Percentiles rank a stretch among this genome's conserved stretches.
phyloP scores from a whole-genome alignment of 2,797 vertebrate genomes.

The Sphenodon punctatus region DNA sequence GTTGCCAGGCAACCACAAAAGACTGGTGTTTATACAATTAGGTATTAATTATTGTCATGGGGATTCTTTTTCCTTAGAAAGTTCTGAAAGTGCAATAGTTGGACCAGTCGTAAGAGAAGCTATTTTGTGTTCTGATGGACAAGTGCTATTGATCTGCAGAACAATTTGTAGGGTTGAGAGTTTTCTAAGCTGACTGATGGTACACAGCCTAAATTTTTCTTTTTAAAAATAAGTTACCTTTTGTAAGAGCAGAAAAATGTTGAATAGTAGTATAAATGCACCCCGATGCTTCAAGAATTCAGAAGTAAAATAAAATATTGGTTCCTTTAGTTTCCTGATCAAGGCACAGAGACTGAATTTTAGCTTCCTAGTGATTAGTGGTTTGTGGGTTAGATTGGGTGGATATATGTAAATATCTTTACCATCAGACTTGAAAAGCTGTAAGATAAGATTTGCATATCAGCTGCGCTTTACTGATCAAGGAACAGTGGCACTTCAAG shows the following conservation, averaged over 20 bases:
- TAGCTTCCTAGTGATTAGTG: slow-evolving; percentile 26
- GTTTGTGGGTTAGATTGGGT: no score
- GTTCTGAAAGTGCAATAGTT: slow-evolving; percentile 53
- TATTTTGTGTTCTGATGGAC: slow-evolving; percentile 43
- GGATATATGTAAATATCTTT: background rate
- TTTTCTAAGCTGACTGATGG: slow-evolving; percentile 5
- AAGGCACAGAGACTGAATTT: slow-evolving; percentile 3
- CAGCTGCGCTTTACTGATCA: background rate
- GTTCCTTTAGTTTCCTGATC: slow-evolving; percentile 13
- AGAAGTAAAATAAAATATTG: slow-evolving; percentile 8
- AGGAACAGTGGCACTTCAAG: background rate
- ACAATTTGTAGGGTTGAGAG: slow-evolving; percentile 23
- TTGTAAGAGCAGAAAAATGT: slow-evolving; percentile 1
- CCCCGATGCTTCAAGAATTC: slow-evolving; percentile 27
- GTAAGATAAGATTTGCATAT: slow-evolving; percentile 28
- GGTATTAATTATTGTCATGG: slow-evolving; percentile 74
- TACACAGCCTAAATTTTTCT: background rate
- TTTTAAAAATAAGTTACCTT: no score
- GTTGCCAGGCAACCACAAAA: slow-evolving; percentile 75
- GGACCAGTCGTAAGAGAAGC: slow-evolving; percentile 30
- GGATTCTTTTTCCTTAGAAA: slow-evolving; percentile 59
- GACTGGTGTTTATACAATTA: slow-evolving; percentile 69
- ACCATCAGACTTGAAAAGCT: background rate
- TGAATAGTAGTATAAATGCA: slow-evolving; percentile 5
- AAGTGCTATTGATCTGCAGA: slow-evolving; percentile 27